phyloP scores from a whole-genome alignment of 2,888 invertebrate genomes.

The Drosophila putrida region DNA sequence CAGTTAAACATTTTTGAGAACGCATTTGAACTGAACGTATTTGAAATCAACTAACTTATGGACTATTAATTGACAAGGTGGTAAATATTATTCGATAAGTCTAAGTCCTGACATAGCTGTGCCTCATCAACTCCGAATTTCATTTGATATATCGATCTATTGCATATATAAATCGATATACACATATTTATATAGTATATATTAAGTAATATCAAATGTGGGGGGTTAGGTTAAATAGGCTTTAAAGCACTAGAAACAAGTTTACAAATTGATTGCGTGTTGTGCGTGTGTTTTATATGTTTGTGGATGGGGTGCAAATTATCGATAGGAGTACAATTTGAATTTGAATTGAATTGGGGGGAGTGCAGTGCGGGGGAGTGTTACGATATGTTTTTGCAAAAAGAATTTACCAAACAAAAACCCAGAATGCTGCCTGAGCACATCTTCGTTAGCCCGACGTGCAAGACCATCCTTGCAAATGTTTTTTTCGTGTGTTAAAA shows the following conservation, averaged over 20 bases:
- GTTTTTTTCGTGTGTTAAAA: conserved; percentile 86
- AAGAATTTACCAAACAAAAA: conserved; percentile 85
- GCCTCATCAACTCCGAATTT: conserved; percentile 83
- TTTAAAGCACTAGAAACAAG: conserved; percentile 43
- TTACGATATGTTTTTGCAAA: conserved; percentile 44
- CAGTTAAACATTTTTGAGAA: conserved; percentile 23
- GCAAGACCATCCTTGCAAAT: conserved; percentile 85
- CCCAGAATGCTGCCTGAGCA: conserved; percentile 85
- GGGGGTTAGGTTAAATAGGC: conserved; percentile 56
- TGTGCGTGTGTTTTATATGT: conserved; percentile 45
- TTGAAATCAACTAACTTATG: conserved; percentile 51
- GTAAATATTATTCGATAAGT: conserved; percentile 1
- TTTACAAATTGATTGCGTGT: conserved; percentile 37
- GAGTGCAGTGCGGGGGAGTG: conserved; percentile 13
- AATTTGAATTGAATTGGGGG: conserved; percentile 18
- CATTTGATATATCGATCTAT: conserved; percentile 60
- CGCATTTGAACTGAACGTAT: conserved; percentile 29
- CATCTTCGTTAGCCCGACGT: conserved; percentile 86
- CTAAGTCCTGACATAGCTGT: conserved; percentile 29
- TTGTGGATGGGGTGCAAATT: conserved; percentile 28
- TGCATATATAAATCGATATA: conserved; percentile 15
- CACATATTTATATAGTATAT: conserved; percentile 31
- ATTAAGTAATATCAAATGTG: conserved; percentile 36
- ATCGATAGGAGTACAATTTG: conserved; percentile 33
- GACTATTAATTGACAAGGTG: conserved; percentile 23